Percentiles rank a stretch among this genome's conserved stretches.
Evolutionary conservation across 2,113 vertebrate species (phyloP).

Genomic region (Aplodontia rufa): DNA sequence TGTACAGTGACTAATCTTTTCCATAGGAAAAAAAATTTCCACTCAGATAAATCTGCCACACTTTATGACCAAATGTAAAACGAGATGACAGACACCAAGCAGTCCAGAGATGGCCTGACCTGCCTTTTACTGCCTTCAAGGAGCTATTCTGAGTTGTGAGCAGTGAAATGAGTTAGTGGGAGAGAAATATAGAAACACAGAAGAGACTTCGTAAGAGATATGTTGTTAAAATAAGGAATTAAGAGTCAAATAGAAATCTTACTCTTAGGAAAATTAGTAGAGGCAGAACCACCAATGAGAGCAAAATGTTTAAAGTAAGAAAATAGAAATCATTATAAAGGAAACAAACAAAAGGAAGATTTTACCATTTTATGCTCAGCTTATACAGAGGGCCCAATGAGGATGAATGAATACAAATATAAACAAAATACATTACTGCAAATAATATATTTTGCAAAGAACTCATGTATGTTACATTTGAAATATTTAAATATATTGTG

Average conservation of each 20-base stretch:
- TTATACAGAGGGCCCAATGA: neutral
- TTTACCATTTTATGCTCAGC: neutral
- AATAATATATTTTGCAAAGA: neutral
- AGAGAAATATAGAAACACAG: neutral
- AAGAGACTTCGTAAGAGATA: neutral
- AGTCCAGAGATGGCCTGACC: neutral
- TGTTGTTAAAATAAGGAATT: neutral
- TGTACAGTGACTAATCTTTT: neutral
- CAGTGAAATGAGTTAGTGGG: neutral
- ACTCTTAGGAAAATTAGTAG: neutral
- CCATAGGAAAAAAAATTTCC: neutral
- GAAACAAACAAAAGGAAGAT: neutral
- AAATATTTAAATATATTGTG: neutral
- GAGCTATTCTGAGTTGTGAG: constrained; percentile 1
- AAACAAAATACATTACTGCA: neutral
- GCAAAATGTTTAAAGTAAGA: neutral
- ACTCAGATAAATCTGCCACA: constrained; percentile 25
- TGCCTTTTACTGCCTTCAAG: neutral
- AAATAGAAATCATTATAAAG: neutral
- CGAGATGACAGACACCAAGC: neutral
- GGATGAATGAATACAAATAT: neutral
- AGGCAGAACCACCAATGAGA: neutral
- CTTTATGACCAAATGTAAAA: constrained; percentile 57
- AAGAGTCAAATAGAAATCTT: neutral
- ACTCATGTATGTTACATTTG: neutral